Base-by-base conservation (phyloP, 2,888 invertebrate genomes). In the Eilema griseolum region DNA sequence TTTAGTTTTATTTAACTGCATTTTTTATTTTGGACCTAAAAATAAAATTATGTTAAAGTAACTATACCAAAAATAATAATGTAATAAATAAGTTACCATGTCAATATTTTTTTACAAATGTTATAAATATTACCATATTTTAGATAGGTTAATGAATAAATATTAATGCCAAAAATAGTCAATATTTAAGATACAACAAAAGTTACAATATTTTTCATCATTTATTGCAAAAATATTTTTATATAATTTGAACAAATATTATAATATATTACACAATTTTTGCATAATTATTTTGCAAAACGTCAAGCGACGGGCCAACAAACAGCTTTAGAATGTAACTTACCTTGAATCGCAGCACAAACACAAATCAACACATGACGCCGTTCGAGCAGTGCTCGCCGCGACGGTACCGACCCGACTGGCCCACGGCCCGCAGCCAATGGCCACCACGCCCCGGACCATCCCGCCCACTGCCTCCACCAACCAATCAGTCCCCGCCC, bases 401-500 rank as follows among this genome's bases (percentile, higher is more conserved):
- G 28, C 72, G 60, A 73, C 75, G 74, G 64, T 69, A 63, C 62
- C 56, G 64, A 74, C 76, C 66, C 70, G 66, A 83, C 83, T 83
- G 83, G 76, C 57, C 68, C 73, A 75, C 61, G n/a, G 20, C 31
- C 76, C 69, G 71, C 77, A 62, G 77, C 89, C 89, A 87, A 87
- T 88, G 23, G 70, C 33, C 73, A 81, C 83, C 86, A 85, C 89
- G 86, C 89, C 89, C 83, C 80, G 77, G 73, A 64, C 59, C 66
- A 73, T 80, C 80, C 89, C 86, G 91, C 92, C 85, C 76, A 70
- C 37, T 57, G 33, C 33, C 31, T 46, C 31, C n/a, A n/a, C 67
- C 70, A 11, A 76, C 94, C 92, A 94, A 92, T 90, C 78, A 66
- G 64, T 61, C 20, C 5, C 60, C 76, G 69, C 75, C 83, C 85